Percentiles rank a stretch among this genome's conserved stretches.
Evolutionary conservation across 2,888 invertebrate genomes (phyloP).

Genomic region (Lordiphosa andalusiaca): DNA sequence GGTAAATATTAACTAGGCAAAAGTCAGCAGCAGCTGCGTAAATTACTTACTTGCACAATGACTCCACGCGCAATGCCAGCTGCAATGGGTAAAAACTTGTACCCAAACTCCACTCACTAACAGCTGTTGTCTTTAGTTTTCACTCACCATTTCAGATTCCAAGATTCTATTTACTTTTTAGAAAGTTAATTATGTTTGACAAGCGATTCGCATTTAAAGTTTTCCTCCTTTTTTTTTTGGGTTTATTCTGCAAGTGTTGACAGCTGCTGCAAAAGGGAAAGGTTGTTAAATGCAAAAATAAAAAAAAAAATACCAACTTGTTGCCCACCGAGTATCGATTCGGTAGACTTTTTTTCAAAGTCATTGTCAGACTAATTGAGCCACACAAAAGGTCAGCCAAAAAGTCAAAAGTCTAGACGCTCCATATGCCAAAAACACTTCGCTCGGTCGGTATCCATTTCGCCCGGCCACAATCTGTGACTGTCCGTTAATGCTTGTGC

Average conservation of each 20-base stretch:
- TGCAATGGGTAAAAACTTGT: conserved; percentile 15
- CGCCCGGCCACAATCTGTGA: conserved; percentile 21
- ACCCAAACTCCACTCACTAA: conserved; percentile 59
- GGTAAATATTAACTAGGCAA: conserved; percentile 55
- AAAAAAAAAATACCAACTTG: no score
- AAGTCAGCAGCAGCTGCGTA: conserved; percentile 47
- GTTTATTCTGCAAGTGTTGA: conserved; percentile 34
- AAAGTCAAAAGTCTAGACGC: conserved; percentile 43
- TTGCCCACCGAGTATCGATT: no score
- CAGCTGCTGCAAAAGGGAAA: no score
- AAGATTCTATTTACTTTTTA: conserved; percentile 62
- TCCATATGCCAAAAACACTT: conserved; percentile 23
- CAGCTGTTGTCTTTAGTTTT: conserved; percentile 67
- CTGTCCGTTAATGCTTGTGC: not conserved
- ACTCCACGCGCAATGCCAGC: not conserved
- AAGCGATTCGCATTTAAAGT: conserved; percentile 14
- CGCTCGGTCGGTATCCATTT: conserved; percentile 3
- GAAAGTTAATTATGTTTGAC: conserved; percentile 65
- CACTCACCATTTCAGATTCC: conserved; percentile 25
- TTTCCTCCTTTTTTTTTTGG: conserved; percentile 9
- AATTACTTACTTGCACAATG: conserved; percentile 37
- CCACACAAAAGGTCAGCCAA: conserved; percentile 16
- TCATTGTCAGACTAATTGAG: no score
- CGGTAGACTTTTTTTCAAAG: no score
- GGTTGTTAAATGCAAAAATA: no score